Evolutionary conservation across 2,888 invertebrate species (phyloP), one percentile per base, ranked within the genome.

Genomic region (Gandaritis pyraliata): DNA sequence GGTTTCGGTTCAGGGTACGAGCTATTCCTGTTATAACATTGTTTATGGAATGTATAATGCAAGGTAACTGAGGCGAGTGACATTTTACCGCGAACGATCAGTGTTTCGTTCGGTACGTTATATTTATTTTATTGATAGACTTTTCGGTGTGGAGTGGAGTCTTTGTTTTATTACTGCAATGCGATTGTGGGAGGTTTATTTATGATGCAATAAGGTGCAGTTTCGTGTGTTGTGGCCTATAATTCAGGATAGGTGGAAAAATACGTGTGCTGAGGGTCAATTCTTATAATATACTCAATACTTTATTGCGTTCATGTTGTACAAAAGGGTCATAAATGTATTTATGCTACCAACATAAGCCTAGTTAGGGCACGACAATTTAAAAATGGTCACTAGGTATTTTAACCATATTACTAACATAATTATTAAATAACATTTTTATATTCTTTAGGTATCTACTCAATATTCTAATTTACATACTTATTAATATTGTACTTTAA

Each of bases 21-120:
- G 80, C 84, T 89, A 89, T 90, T 90, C 86, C 82, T 81, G 83
- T 76, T 66, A 74, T 76, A 74, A 77, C 83, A 85, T 86, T 88
- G 88, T 87, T 88, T 89, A 88, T 89, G 86, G 87, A 87, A 85
- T 88, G 75, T 77, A 78, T 88, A 86, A 90, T 89, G 83, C 73
- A 72, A 64, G 68, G 71, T 71, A 75, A 70, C 73, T 71, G 72
- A 72, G 73, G 71, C 74, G 71, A 75, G 77, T 82, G 87, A 83
- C 85, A 86, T 86, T 86, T 86, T 72, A 80, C 72, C 72, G 77
- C 72, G 76, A 72, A 73, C 81, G 74, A 79, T 78, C 75, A 75
- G 64, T 63, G 72, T n/a, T n/a, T n/a, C n/a, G n/a, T 71, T 67
- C 68, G 51, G 46, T 61, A 64, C n/a, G n/a, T n/a, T n/a, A 57